Conservation (phyloP, 2,113 vertebrate genomes). For the Proteles cristata region DNA sequence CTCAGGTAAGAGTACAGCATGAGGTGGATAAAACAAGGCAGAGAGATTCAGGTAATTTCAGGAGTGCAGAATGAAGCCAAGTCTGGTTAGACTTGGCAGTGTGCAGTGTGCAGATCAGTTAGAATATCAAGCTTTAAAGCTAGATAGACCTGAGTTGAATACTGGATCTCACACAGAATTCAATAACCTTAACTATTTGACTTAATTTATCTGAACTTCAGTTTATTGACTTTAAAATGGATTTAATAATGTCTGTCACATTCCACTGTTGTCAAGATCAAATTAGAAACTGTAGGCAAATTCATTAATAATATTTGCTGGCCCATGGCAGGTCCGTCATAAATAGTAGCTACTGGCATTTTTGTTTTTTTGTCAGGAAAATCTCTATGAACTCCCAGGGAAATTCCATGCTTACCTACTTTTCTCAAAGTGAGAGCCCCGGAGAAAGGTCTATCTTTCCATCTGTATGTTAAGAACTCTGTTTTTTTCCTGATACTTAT, state of each 20-base stretch:
- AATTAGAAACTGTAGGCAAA: constrained; percentile 13
- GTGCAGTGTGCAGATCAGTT: fast-evolving
- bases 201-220: constrained; percentile 6
- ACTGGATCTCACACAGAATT: neutral
- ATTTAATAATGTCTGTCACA: constrained; percentile 1
- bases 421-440: neutral
- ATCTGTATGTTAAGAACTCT: neutral
- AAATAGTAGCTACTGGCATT: neutral
- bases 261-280: neutral
- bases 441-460: neutral
- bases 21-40: neutral
- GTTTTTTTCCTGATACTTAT: neutral
- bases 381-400: neutral
- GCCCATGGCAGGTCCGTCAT: neutral
- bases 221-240: constrained; percentile 43
- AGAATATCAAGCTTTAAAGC: neutral
- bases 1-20: neutral
- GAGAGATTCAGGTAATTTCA: neutral
- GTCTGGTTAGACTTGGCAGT: neutral
- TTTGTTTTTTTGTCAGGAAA: neutral
- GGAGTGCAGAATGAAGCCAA: neutral
- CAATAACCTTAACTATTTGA: constrained; percentile 9
- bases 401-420: neutral
- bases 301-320: neutral
- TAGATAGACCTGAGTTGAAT: neutral